Evolutionary conservation across 2,888 invertebrate genomes (phyloP), one percentile per base, ranked within the genome.

Genomic region (Lasioglossum pauxillum): DNA sequence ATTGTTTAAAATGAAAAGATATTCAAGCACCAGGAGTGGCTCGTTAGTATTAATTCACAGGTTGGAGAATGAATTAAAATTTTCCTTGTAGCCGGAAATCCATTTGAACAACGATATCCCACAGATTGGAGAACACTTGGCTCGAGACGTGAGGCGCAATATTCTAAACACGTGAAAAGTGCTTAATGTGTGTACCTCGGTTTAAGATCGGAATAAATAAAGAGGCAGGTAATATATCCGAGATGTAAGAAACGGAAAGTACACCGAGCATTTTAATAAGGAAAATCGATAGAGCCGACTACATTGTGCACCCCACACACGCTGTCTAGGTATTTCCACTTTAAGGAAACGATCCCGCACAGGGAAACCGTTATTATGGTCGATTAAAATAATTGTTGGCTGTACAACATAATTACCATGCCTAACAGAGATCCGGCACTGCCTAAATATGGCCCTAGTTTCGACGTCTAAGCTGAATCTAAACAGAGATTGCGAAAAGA

Each of bases 181-280:
- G 19, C 1, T 35, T 31, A 67, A 67, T 8, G 2, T 3, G 16
- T 23, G 16, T 53, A 53, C 0, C 19, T 19, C 8, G 2, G 67
- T 35, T 67, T 67, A 67, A 67, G 67, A 67, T 67, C 67, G 31
- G 67, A 35, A 67, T 35, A 19, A 67, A 67, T 67, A 67, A 67
- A 16, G 67, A 35, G 67, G 67, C 19, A 19, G 67, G 67, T 35
- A 67, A 35, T 19, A 35, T 67, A 35, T 67, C 31, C 19, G 31
- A 67, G 67, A 35, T 67, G 35, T 67, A 67, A 67, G 67, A 31
- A 67, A 67, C 67, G 35, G 67, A 67, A 67, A 31, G 67, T 35
- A 16, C 31, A 16, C 7, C 5, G 64, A 31, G 67, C 67, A 35
- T 67, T 67, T 67, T 67, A 7, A 35, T 35, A 67, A 67, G 35